phyloP scores from a whole-genome alignment of 1,140 invertebrate genomes.

The Samia ricini region DNA sequence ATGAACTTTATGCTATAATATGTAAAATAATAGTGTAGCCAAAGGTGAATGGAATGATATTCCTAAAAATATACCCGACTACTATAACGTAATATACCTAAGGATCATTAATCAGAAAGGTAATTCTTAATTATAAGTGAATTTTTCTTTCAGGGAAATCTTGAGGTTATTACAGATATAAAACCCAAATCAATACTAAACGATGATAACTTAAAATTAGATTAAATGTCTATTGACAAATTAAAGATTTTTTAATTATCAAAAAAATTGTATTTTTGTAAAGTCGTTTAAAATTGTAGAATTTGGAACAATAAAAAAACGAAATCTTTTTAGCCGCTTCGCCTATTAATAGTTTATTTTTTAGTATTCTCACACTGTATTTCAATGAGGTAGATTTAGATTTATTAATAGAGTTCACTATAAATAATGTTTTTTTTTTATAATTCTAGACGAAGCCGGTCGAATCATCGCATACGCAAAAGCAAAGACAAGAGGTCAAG shows the following conservation, averaged over 20 bases:
- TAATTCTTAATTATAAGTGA: too few species aligned
- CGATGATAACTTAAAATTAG: too few species aligned
- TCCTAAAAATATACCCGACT: too few species aligned
- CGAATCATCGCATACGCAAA: conserved; percentile 31
- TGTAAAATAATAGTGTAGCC: background rate
- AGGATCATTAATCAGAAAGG: too few species aligned
- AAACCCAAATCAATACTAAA: too few species aligned
- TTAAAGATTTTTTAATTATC: too few species aligned
- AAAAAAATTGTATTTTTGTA: too few species aligned
- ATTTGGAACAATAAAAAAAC: background rate
- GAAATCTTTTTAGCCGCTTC: background rate
- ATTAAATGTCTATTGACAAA: too few species aligned
- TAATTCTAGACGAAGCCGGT: conserved; percentile 35
- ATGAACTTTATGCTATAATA: background rate
- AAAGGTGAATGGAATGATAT: background rate
- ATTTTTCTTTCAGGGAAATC: too few species aligned
- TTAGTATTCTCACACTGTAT: background rate
- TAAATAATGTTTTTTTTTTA: background rate
- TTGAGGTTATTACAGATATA: too few species aligned
- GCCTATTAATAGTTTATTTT: background rate
- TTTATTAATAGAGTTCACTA: background rate
- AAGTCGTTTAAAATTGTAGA: background rate
- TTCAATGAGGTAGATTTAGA: background rate
- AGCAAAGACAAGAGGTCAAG: conserved; percentile 11
- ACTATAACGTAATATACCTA: too few species aligned